Evolutionary conservation across 2,113 vertebrate genomes (phyloP), one percentile per base, ranked within the genome.

Genomic region (Lontra canadensis): DNA sequence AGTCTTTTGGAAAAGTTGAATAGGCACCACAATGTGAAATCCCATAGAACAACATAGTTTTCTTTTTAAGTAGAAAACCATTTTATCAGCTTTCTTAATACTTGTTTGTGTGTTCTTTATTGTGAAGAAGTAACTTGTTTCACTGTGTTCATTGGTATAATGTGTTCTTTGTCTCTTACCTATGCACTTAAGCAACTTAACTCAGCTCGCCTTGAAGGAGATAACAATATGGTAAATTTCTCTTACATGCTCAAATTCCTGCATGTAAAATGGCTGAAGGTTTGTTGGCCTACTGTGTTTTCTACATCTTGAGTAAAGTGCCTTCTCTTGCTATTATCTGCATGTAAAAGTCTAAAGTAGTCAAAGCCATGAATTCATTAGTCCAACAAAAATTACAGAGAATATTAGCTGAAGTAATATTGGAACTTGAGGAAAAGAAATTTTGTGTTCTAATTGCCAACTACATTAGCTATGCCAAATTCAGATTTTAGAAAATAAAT

Each of bases 191-290:
- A 99, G 99, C 98, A 99, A 98, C 98, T 99, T 99, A 99, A 99
- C 98, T 98, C 98, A 89, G 98, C 98, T 98, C 98, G 98, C 95
- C 99, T 98, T 98, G 98, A 99, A 98, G 99, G 98, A 97, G 99
- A 99, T 98, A 99, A 98, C 99, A 98, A 99, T 99, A 99, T 99
- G 99, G 99, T 99, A 99, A 99, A 99, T 99, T 98, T 99, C 97
- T 99, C 99, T 99, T 99, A 99, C 99, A 98, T 99, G 99, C 98
- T 99, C 98, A 99, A 99, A 99, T 99, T 99, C 99, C 99, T 99
- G 99, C 99, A 99, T 99, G 99, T 99, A 99, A 99, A 99, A 99
- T 99, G 99, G 99, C 99, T 99, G 98, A 99, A 99, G 99, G 99
- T 99, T 99, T 99, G 99, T 99, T 99, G 98, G 99, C 98, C 99